Base-by-base conservation (phyloP, 2,113 vertebrate genomes). In the Atherinomorus stipes region DNA sequence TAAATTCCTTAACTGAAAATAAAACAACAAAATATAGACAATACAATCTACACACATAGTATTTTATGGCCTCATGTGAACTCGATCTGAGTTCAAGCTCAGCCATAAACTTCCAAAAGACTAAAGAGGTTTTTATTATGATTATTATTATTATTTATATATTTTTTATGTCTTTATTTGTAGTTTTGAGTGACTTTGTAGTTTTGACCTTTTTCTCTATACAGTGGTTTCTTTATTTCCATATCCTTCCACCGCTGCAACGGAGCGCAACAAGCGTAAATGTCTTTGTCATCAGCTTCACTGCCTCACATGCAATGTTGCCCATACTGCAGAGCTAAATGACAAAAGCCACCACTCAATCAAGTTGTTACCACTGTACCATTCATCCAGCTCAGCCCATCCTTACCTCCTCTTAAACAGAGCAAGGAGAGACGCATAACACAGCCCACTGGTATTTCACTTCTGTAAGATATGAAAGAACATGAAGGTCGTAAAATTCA, bases 361-460 rank as follows among this genome's bases (percentile, higher is more conserved):
- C 21, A 50, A 28, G 61, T 66, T 31, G 71, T 74, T n/a, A 4
- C 49, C 7, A 12, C 38, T 47, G 47, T 62, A 18, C 56, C 18
- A n/a, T 47, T 4, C 28, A 28, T 8, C 23, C 56, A 51, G 28
- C 40, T 61, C 26, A 23, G 31, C 12, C 16, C 47, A 37, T 40
- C 26, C 19, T 26, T 12, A 2, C 19, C n/a, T 22, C 13, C 22
- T 37, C 21, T n/a, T 58, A 53, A 80, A 74, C 15, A 25, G 25
- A 70, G 34, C 52, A 54, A 4, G 16, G 18, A 57, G 40, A 53
- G 52, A 77, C 59, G 37, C 52, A 51, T 34, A 68, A 51, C 74
- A 60, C 63, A 78, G 66, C 18, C 57, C 15, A 31, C 74, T 76
- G 72, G 53, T 73, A 75, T 71, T 80, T 75, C 71, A 63, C 64